Evolutionary conservation across 2,113 vertebrate species (phyloP), one percentile per base, ranked within the genome.

Genomic region (Mugil cephalus): DNA sequence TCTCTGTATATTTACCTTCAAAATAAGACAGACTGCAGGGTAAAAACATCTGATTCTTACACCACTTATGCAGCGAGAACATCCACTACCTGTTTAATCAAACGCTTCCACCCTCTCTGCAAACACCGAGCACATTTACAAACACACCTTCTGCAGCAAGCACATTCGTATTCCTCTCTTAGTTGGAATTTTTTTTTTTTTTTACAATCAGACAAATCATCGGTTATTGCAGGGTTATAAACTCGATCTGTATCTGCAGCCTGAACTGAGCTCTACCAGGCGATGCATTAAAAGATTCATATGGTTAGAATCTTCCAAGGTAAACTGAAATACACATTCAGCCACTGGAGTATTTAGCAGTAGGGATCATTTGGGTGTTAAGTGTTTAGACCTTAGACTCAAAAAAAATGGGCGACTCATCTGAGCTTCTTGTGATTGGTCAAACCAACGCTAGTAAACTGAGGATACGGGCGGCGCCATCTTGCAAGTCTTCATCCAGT

Each of bases 61-160:
- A 17, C 43, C 56, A 67, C 42, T 68, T 43, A 54, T 56, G 42
- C 9, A 11, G 18, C 51, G 56, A 24, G 36, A 54, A 60, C 55
- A 55, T 62, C 43, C 61, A 53, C 63, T 51, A 38, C 53, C 55
- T 77, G 54, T 75, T 84, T 40, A 64, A 82, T 63, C 17, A 55
- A 85, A 84, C 0, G 19, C 71, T 81, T 79, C 77, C 69, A 84
- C 86, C 68, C 79, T 54, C 34, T 79, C 76, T 67, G 74, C 63
- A 87, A 89, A 85, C 56, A 75, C 17, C 6, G 8, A 1, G 18
- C 42, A 69, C 69, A 58, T 50, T 39, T 14, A 47, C 66, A 72
- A 63, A 76, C 67, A 46, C 77, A 59, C 65, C 71, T 47, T 45
- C 65, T 67, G 48, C 24, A 46, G 77, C 48, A 79, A 51, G 72